Base-by-base conservation (phyloP, 2,113 vertebrate species). In the Progne subis region DNA sequence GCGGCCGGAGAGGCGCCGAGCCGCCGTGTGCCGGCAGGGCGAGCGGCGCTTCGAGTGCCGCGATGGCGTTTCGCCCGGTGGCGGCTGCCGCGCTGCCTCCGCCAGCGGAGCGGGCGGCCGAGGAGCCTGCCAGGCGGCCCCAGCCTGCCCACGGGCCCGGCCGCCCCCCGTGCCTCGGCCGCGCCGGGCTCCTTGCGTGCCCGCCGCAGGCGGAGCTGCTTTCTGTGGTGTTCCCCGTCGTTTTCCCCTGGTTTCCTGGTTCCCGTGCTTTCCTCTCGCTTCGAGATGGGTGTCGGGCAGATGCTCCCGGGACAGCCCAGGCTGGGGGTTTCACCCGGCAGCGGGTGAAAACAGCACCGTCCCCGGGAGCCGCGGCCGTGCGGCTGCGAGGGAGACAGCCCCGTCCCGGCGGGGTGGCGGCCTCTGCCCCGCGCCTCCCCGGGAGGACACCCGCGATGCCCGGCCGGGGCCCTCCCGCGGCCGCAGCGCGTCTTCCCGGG, bases 341-440 rank as follows among this genome's bases (percentile, higher is more conserved):
- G 37, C 12, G 37, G 10, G 26, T 65, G 2, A 24, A 34, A 76
- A 2, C 1, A 5, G 63, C 18, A 5, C 28, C 8, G 82, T 47
- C 72, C 1, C 19, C 3, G 63, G 26, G 39, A 53, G 43, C 56
- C 34, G 6, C 18, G 44, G 77, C 46, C 26, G 60, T 18, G 44
- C 1, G 44, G 77, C 8, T 9, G 65, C 2, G 14, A 2, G 50
- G 2, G 1, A 4, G 2, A 5, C 46, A 9, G 63, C 43, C 14
- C 44, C 2, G 50, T 12, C 25, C 77, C 29, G 44, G 24, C 5
- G 17, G 34, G 18, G 19, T 18, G 37, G 39, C 47, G 39, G 81
- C 32, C n/a, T 46, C 41, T 39, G n/a, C 8, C 57, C 68, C 24
- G 37, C 37, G 37, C 37, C 37, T 37, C 37, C 37, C 37, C 37